phyloP scores from a whole-genome alignment of 2,797 vertebrate genomes.

The Podargus strigoides region DNA sequence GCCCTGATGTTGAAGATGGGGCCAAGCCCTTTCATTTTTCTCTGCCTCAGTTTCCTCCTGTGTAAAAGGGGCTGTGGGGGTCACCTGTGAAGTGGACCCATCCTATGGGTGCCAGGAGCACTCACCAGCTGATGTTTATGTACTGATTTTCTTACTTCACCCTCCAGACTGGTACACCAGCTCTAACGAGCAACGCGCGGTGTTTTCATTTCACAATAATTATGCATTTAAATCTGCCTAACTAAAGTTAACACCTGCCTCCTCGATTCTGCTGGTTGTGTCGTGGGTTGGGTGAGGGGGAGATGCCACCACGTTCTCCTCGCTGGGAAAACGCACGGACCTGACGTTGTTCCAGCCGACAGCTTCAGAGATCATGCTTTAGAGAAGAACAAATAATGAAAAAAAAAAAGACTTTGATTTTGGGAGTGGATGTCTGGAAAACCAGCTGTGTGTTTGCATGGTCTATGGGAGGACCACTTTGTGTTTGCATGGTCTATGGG shows the following conservation, averaged over 20 bases:
- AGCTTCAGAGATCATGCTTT: neutral
- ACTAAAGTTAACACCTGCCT: neutral
- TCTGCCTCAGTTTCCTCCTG: neutral
- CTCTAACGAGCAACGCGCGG: fast-evolving
- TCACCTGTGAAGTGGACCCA: neutral
- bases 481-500: no score
- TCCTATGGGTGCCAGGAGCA: neutral
- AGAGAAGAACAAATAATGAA: neutral
- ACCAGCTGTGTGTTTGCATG: neutral
- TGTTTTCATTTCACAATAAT: neutral
- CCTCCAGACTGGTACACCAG: neutral
- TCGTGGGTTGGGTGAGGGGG: neutral
- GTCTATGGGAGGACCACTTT: neutral
- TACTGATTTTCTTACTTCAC: neutral
- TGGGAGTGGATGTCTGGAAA: neutral
- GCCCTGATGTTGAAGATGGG: neutral
- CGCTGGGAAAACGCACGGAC: neutral
- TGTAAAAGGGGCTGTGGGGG: neutral
- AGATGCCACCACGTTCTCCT: neutral
- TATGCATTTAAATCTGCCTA: neutral
- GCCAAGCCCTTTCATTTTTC: neutral
- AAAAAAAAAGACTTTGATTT: neutral
- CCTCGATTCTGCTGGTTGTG: neutral
- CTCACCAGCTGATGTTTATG: neutral
- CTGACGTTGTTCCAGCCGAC: neutral